Evolutionary conservation across 2,113 vertebrate genomes (phyloP).

Genomic region (Onychorhynchus coronatus): DNA sequence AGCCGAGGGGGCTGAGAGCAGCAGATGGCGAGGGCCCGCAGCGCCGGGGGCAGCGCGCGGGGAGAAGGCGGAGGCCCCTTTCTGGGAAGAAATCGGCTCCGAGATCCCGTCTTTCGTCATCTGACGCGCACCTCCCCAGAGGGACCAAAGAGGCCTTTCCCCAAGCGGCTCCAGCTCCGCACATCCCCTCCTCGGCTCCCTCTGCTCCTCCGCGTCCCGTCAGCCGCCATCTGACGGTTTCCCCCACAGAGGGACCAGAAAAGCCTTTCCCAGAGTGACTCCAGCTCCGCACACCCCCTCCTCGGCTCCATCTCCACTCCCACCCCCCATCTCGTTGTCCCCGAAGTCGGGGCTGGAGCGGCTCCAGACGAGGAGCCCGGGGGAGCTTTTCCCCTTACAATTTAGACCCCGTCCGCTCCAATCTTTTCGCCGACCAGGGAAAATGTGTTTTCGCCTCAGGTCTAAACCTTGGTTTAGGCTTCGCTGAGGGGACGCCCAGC

Average conservation of each 20-base stretch:
- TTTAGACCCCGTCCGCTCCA: accelerated
- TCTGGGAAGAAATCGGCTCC: background rate
- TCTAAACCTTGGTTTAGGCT: background rate
- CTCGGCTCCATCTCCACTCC: background rate
- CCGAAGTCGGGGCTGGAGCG: accelerated
- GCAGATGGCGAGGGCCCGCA: background rate
- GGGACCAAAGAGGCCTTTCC: background rate
- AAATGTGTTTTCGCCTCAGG: background rate
- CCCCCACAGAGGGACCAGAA: background rate
- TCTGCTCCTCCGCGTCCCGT: background rate
- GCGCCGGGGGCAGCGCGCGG: background rate
- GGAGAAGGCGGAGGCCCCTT: background rate
- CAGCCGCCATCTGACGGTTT: background rate
- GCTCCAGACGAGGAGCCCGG: too few species aligned
- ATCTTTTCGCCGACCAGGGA: background rate
- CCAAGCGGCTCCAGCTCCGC: background rate
- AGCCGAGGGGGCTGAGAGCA: background rate
- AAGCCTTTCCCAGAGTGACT: background rate
- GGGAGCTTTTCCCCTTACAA: background rate
- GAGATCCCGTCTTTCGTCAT: background rate
- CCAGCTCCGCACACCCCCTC: background rate
- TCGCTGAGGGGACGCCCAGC: accelerated
- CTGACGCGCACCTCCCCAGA: background rate
- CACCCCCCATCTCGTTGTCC: background rate
- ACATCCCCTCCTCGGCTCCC: background rate